Base-by-base conservation (phyloP, 1,140 invertebrate genomes). In the Psilanteris sp. region DNA sequence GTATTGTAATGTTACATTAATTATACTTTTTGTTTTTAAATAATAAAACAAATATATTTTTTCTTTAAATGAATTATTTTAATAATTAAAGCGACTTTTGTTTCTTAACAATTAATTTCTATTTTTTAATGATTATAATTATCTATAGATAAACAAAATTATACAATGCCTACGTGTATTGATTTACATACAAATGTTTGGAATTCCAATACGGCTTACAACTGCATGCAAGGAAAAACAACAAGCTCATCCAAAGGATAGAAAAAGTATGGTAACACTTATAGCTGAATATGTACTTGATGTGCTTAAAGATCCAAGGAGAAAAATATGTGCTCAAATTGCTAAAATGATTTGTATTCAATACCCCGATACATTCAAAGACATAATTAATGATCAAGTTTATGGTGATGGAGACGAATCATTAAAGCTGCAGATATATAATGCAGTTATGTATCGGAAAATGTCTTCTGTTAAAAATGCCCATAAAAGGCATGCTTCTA, bases 291-390 rank as follows among this genome's bases (percentile, higher is more conserved):
- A 31, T 8, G 31, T 57, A 2, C 1, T 57, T 1, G n/a, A 57
- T 11, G 36, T 15, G 7, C n/a, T 61, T 4, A 55, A 57, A 16
- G 64, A 57, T 31, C 18, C 26, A 18, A 24, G n/a, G 3, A 61
- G 43, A 34, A 39, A 22, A 15, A 59, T 26, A 16, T 29, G 15
- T 16, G 4, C 0, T 9, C n/a, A 9, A 0, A 15, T 59, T 8
- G 26, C 54, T 0, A 2, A 44, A 14, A 32, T 8, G 8, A 24
- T 59, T 24, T 7, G n/a, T 10, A 6, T 2, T 9, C 13, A 50
- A 36, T 73, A 48, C 24, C 70, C 70, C 6, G 22, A 39, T 34
- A 32, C 70, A 1, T 73, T 73, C 13, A 1, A 1, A 0, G 48
- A 61, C 7, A 50, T 6, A 39, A 22, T 62, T 6, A 9, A 39